Percentiles rank a stretch among this genome's conserved stretches.
phyloP scores from a whole-genome alignment of 2,888 invertebrate genomes.

The Epicampocera succincta region DNA sequence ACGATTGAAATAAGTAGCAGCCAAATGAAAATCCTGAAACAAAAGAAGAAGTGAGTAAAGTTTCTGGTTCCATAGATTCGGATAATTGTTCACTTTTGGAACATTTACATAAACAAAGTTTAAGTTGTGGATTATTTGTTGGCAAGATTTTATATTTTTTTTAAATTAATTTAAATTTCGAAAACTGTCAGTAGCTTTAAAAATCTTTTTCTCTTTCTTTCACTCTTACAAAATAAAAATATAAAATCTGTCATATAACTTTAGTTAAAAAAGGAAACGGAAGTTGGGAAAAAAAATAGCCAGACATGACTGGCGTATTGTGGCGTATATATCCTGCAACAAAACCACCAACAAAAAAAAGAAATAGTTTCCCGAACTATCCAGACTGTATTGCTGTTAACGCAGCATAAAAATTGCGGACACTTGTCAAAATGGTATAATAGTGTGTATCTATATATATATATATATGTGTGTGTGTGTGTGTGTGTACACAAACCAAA shows the following conservation, averaged over 20 bases:
- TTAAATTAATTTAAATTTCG: neutral
- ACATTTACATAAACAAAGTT: too few relatives aligned
- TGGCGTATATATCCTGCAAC: neutral
- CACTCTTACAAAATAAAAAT: neutral
- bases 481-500: neutral
- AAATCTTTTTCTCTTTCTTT: neutral
- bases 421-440: conserved; percentile 6
- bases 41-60: too few relatives aligned
- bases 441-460: neutral
- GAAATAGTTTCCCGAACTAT: conserved; percentile 21
- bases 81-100: too few relatives aligned
- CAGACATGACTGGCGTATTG: conserved; percentile 18
- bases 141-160: too few relatives aligned
- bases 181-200: neutral
- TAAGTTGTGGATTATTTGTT: too few relatives aligned
- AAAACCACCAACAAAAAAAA: neutral
- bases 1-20: too few relatives aligned
- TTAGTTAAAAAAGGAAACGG: conserved; percentile 8
- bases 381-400: conserved; percentile 28
- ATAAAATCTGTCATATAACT: neutral
- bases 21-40: too few relatives aligned
- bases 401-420: conserved; percentile 6
- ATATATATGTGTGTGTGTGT: too few relatives aligned
- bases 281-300: neutral
- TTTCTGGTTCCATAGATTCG: too few relatives aligned